Conservation (phyloP, 2,797 vertebrate genomes). For the Phrynocephalus forsythii region DNA sequence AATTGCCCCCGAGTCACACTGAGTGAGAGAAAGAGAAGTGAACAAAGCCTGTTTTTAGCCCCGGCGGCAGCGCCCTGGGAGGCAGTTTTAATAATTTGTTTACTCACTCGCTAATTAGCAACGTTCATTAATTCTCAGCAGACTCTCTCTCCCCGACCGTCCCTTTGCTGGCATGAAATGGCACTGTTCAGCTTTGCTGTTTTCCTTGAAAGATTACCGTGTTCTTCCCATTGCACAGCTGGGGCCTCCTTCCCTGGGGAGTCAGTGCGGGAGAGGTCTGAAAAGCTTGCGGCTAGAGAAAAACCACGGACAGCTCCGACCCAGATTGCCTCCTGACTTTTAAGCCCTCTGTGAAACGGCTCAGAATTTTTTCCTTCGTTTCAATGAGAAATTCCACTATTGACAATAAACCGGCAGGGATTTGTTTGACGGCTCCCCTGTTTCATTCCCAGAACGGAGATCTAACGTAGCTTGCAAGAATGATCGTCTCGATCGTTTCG, state of each 20-base stretch:
- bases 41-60: constrained; percentile 15
- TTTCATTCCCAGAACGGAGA: too few relatives aligned
- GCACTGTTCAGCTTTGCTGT: constrained; percentile 13
- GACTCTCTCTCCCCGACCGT: not conserved
- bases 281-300: constrained; percentile 19
- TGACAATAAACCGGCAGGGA: too few relatives aligned
- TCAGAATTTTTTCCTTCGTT: too few relatives aligned
- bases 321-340: not conserved
- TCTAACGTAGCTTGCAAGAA: too few relatives aligned
- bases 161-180: constrained; percentile 16
- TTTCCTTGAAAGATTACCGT: not conserved
- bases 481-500: too few relatives aligned
- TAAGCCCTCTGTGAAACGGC: too few relatives aligned
- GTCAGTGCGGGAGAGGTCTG: not conserved
- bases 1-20: not conserved
- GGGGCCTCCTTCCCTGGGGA: not conserved
- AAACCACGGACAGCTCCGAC: not conserved
- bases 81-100: constrained; percentile 29
- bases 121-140: constrained; percentile 12
- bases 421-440: too few relatives aligned
- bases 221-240: constrained; percentile 37
- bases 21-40: not conserved
- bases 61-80: constrained; percentile 29
- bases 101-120: constrained; percentile 8
- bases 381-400: too few relatives aligned